These are phyloP conservation scores for Apodemia mormo DNA, from an alignment of 2,888 invertebrate species.

Conservation along the genomic window DNA sequence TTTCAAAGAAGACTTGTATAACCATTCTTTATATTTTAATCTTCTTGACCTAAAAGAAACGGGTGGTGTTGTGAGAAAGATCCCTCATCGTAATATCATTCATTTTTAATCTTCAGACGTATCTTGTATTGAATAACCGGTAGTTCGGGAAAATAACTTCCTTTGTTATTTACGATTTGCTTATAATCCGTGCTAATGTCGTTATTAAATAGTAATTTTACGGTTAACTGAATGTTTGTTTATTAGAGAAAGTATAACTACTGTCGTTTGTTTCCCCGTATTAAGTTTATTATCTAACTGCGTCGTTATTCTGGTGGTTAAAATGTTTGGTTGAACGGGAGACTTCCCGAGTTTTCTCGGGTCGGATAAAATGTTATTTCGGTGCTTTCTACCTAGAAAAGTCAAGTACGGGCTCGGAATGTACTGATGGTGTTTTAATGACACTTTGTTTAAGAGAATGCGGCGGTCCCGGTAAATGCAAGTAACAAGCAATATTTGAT, in stretches of 20 bases:
- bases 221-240: slow-evolving; percentile 25
- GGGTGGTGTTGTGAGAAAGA: slow-evolving; percentile 7
- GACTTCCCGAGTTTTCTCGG: too few species aligned
- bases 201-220: slow-evolving; percentile 40
- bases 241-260: slow-evolving; percentile 12
- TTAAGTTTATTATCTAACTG: slow-evolving; percentile 6
- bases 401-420: too few species aligned
- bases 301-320: not conserved
- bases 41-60: slow-evolving; percentile 3
- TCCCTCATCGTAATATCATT: not conserved
- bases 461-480: too few species aligned
- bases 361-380: too few species aligned
- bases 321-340: too few species aligned
- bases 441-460: too few species aligned
- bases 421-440: too few species aligned
- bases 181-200: slow-evolving; percentile 29
- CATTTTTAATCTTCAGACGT: slow-evolving; percentile 14
- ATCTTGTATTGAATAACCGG: slow-evolving; percentile 13
- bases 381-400: too few species aligned
- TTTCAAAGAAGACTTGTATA: not conserved
- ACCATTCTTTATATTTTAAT: slow-evolving; percentile 5
- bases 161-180: slow-evolving; percentile 6
- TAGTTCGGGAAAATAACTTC: slow-evolving; percentile 12
- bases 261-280: slow-evolving; percentile 7
- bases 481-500: too few species aligned